phyloP scores from a whole-genome alignment of 92 coral and sea anemone species.

The Actinostola sp. region DNA sequence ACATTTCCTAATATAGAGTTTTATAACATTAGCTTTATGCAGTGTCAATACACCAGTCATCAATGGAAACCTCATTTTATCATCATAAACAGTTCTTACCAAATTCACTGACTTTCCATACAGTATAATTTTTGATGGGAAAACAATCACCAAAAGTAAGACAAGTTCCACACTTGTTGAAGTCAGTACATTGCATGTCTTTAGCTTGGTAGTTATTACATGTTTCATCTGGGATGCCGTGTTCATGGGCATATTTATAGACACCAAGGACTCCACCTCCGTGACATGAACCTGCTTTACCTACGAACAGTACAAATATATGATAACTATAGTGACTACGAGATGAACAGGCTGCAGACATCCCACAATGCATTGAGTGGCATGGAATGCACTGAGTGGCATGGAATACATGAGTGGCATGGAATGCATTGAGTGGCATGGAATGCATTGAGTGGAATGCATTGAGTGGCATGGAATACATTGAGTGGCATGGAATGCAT shows the following conservation, averaged over 20 bases:
- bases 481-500: too few relatives aligned
- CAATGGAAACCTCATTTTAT: too few relatives aligned
- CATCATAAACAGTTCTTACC: too few relatives aligned
- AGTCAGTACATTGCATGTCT: slow-evolving; percentile 71
- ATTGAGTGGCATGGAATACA: too few relatives aligned
- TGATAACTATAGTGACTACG: too few relatives aligned
- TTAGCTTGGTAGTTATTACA: slow-evolving; percentile 98
- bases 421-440: too few relatives aligned
- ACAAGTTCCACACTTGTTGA: slow-evolving; percentile 91
- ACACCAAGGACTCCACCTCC: slow-evolving; percentile 95
- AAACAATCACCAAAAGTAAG: slow-evolving; percentile 73
- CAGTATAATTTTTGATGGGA: slow-evolving; percentile 71
- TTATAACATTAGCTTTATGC: too few relatives aligned
- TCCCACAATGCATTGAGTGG: too few relatives aligned
- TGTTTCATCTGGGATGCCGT: slow-evolving; percentile 97
- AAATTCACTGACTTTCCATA: slow-evolving; percentile 91
- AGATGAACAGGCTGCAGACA: neutral
- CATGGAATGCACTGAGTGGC: too few relatives aligned
- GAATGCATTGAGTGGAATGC: too few relatives aligned
- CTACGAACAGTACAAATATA: slow-evolving; percentile 30
- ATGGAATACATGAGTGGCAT: too few relatives aligned
- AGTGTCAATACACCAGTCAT: too few relatives aligned
- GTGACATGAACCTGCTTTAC: slow-evolving; percentile 83
- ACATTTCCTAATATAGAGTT: slow-evolving; percentile 79
- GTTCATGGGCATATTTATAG: slow-evolving; percentile 72